Conservation (phyloP, 2,113 vertebrate species). For the Gavia stellata region DNA sequence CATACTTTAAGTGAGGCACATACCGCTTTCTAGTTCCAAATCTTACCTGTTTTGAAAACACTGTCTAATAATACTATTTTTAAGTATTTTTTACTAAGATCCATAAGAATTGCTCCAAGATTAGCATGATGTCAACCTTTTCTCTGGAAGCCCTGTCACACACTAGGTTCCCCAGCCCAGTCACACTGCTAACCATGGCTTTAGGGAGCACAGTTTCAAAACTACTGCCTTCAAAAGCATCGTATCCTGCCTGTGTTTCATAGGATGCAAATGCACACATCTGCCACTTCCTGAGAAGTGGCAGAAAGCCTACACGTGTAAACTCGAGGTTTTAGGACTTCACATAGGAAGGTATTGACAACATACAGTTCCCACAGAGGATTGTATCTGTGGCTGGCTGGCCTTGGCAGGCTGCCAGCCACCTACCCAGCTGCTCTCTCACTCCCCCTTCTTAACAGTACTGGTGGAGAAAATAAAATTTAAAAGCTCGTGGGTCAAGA, state of each 20-base stretch:
- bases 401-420: not conserved
- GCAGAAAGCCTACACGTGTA: not conserved
- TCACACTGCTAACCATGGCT: not conserved
- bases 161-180: not conserved
- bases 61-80: not conserved
- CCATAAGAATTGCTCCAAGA: not conserved
- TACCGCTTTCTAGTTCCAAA: not conserved
- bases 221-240: not conserved
- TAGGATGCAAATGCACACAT: not conserved
- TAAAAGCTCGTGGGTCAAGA: not conserved
- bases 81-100: not conserved
- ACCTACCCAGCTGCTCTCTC: not conserved
- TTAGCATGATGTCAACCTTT: rapidly evolving
- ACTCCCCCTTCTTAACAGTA: not conserved
- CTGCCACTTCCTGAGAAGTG: rapidly evolving
- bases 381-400: rapidly evolving
- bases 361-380: not conserved
- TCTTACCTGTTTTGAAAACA: not conserved
- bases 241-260: rapidly evolving
- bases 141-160: not conserved
- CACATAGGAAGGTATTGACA: too few relatives aligned
- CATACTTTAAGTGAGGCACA: not conserved
- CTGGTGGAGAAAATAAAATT: not conserved
- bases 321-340: not conserved
- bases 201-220: not conserved